Evolutionary conservation across 2,888 invertebrate genomes (phyloP), one percentile per base, ranked within the genome.

Genomic region (Acanthacorydalis orientalis): DNA sequence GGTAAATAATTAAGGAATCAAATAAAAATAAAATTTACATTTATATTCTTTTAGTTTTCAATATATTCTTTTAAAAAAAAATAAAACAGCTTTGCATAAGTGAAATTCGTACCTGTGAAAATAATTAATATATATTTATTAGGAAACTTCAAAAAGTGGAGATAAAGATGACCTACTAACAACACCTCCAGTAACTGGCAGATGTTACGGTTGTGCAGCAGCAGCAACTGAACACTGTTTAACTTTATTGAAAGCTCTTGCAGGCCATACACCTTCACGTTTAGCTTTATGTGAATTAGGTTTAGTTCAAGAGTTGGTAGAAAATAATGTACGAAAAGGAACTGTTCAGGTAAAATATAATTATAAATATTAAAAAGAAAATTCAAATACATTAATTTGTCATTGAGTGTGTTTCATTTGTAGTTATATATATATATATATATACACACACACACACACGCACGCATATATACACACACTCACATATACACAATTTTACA

Each of bases 151-250:
- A 23, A 23, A 6, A 23, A 23, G 23, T 23, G 23, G 23, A 23
- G 23, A 23, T 4, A 23, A 23, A 23, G 16, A n/a, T 39, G 23
- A 11, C 37, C 41, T 31, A 43, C 51, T 15, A 40, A 53, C n/a
- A 45, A 38, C 39, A 14, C 47, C 52, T 7, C 63, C 63, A 14
- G 56, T 63, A 15, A 65, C 72, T 1, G 80, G 79, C 53, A 76
- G 81, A 4, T 90, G 89, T 63, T 90, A 87, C 64, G 89, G 89
- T 0, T 90, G 89, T 59, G 85, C 92, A 2, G 78, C 88, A 48
- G 83, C 95, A 2, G 88, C 92, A 38, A 88, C 92, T 0, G 91
- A 93, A 62, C 93, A 93, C 63, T 96, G 95, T 62, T 73, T 96
- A 32, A 92, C 92, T 0, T 68, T 96, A 41, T 69, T 96, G 44